phyloP scores from a whole-genome alignment of 2,113 vertebrate species.

The Oreotrochilus melanogaster region DNA sequence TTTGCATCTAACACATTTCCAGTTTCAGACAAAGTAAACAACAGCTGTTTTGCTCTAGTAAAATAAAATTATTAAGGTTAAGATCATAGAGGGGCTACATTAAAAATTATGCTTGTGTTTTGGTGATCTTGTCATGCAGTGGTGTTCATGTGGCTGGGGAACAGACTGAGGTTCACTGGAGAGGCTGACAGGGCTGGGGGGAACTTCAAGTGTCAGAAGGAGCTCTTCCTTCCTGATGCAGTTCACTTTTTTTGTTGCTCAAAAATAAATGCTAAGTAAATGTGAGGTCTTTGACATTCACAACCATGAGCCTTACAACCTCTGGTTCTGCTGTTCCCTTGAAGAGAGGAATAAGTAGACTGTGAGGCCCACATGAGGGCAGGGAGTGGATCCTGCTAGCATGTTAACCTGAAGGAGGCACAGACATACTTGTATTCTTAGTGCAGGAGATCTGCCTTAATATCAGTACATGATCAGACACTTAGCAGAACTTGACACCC shows the following conservation, averaged over 20 bases:
- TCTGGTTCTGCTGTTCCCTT: background rate
- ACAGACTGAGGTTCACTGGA: background rate
- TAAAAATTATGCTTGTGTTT: background rate
- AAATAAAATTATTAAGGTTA: background rate
- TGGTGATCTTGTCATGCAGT: rapidly evolving
- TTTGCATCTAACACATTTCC: background rate
- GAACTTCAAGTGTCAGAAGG: background rate
- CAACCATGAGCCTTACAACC: background rate
- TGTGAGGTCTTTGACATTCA: background rate
- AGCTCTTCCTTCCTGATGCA: background rate
- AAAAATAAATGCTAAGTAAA: background rate
- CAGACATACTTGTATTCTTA: background rate
- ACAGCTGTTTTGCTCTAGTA: background rate
- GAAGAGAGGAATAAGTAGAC: background rate
- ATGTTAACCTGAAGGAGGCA: background rate
- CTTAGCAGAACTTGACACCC: background rate
- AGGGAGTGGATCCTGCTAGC: background rate
- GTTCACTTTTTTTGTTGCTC: background rate
- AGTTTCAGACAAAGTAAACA: background rate
- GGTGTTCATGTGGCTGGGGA: background rate
- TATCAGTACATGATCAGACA: background rate
- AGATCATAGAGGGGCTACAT: background rate
- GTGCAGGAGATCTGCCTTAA: background rate
- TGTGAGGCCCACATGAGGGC: background rate
- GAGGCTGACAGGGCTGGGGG: background rate